These are phyloP conservation scores for Mechanitis mazaeus DNA, from an alignment of 2,888 invertebrate species.

Conservation along the genomic window DNA sequence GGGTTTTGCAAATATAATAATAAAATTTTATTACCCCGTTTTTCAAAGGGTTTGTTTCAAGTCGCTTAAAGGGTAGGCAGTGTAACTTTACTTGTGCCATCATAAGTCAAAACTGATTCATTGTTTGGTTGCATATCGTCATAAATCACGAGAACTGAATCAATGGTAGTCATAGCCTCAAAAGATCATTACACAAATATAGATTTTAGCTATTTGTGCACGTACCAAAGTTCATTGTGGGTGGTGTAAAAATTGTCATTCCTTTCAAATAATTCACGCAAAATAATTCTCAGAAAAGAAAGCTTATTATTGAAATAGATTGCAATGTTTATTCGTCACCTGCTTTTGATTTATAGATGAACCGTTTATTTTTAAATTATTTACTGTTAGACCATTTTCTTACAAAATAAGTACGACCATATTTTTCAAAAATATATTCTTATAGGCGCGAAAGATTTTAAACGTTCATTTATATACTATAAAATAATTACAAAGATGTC, in stretches of 20 bases:
- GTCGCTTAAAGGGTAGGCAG: slow-evolving; percentile 65
- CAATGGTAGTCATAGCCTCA: slow-evolving; percentile 62
- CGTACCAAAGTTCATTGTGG: slow-evolving; percentile 62
- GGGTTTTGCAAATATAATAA: slow-evolving; percentile 73
- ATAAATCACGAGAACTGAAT: slow-evolving; percentile 68
- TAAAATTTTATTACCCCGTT: slow-evolving; percentile 74
- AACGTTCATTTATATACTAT: too few species aligned
- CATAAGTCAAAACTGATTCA: slow-evolving; percentile 65
- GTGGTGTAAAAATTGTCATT: slow-evolving; percentile 60
- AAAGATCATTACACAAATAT: slow-evolving; percentile 75
- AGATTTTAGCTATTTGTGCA: slow-evolving; percentile 71
- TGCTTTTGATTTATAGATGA: slow-evolving; percentile 41
- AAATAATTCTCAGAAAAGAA: slow-evolving; percentile 66
- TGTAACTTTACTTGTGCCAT: slow-evolving; percentile 53
- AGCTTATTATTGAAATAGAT: slow-evolving; percentile 44
- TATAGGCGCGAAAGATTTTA: too few species aligned
- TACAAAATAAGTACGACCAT: background rate
- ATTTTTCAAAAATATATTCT: too few species aligned
- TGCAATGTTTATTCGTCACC: slow-evolving; percentile 52
- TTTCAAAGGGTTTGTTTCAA: slow-evolving; percentile 70
- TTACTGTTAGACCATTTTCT: background rate
- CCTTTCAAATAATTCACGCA: slow-evolving; percentile 40
- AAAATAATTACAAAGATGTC: background rate
- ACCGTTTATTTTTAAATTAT: slow-evolving; percentile 16
- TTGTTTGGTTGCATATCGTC: slow-evolving; percentile 71